phyloP scores from a whole-genome alignment of 2,888 invertebrate species.

The Diogma glabrata region DNA sequence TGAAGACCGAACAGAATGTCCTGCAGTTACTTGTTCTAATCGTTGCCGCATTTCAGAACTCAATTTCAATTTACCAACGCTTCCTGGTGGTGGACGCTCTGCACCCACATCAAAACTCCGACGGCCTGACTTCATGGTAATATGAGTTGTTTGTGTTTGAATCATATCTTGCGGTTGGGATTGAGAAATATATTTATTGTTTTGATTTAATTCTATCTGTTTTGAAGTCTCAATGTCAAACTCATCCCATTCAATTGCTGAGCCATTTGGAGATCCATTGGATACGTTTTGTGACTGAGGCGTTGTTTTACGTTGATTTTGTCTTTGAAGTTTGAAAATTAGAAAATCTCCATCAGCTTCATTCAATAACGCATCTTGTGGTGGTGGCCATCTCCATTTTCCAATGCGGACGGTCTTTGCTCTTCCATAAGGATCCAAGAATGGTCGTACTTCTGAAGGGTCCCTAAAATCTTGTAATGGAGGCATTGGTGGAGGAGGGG shows the following conservation, averaged over 20 bases:
- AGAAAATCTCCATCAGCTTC: conserved; percentile 70
- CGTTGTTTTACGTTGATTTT: conserved; percentile 68
- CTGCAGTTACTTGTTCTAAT: conserved; percentile 77
- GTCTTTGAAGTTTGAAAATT: conserved; percentile 79
- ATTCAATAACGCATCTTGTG: conserved; percentile 57
- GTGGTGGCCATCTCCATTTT: conserved; percentile 94
- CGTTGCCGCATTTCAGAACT: conserved; percentile 87
- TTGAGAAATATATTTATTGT: conserved; percentile 24
- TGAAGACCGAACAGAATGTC: conserved; percentile 72
- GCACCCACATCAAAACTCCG: conserved; percentile 72
- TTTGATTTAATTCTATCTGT: no score
- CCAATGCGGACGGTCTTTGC: conserved; percentile 92
- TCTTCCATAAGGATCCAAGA: conserved; percentile 81
- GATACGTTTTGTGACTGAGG: conserved; percentile 44
- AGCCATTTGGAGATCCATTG: conserved; percentile 31
- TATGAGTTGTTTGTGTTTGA: conserved; percentile 4
- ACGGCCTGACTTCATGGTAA: conserved; percentile 16
- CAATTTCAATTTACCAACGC: conserved; percentile 79
- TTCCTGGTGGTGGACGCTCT: conserved; percentile 70
- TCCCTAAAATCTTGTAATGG: conserved; percentile 71
- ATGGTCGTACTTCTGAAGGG: conserved; percentile 69
- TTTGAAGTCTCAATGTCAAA: conserved; percentile 73
- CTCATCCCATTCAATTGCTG: conserved; percentile 73
- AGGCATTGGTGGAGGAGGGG: conserved; percentile 84
- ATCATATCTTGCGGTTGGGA: conserved; percentile 6